Percentiles rank a stretch among this genome's conserved stretches.
Evolutionary conservation across 2,888 invertebrate species (phyloP).

Genomic region (Parthenolecanium corni): DNA sequence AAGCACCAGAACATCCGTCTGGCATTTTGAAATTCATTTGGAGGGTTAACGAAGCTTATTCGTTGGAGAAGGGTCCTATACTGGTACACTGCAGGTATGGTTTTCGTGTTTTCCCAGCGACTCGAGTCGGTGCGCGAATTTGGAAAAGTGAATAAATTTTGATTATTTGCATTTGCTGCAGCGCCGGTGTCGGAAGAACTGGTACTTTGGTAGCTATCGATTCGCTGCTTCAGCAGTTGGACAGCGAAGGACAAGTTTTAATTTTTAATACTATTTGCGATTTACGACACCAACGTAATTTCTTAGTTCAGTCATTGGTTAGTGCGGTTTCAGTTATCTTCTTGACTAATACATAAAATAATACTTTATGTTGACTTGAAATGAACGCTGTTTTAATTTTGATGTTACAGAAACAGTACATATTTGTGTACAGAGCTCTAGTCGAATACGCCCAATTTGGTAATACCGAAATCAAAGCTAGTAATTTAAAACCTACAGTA

Average conservation of each 20-base stretch:
- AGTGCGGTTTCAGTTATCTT: conserved; percentile 36
- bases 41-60: conserved; percentile 75
- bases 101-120: neutral
- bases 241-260: conserved; percentile 68
- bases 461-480: conserved; percentile 72
- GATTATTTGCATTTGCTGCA: conserved; percentile 36
- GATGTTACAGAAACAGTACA: conserved; percentile 73
- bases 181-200: conserved; percentile 88
- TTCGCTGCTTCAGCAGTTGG: conserved; percentile 73
- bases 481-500: conserved; percentile 57
- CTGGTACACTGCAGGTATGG: conserved; percentile 68
- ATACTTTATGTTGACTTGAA: neutral
- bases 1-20: conserved; percentile 87
- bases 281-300: conserved; percentile 79
- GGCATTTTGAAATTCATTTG: conserved; percentile 83
- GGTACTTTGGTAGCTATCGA: conserved; percentile 89
- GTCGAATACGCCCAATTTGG: conserved; percentile 87
- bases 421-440: conserved; percentile 86
- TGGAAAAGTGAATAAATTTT: neutral
- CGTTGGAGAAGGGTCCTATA: conserved; percentile 67
- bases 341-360: neutral
- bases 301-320: conserved; percentile 81
- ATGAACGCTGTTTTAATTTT: conserved; percentile 21
- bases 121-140: too few species aligned
- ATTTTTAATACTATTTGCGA: conserved; percentile 86